Evolutionary conservation across 2,113 vertebrate species (phyloP), one percentile per base, ranked within the genome.

Genomic region (Danionella cerebrum): DNA sequence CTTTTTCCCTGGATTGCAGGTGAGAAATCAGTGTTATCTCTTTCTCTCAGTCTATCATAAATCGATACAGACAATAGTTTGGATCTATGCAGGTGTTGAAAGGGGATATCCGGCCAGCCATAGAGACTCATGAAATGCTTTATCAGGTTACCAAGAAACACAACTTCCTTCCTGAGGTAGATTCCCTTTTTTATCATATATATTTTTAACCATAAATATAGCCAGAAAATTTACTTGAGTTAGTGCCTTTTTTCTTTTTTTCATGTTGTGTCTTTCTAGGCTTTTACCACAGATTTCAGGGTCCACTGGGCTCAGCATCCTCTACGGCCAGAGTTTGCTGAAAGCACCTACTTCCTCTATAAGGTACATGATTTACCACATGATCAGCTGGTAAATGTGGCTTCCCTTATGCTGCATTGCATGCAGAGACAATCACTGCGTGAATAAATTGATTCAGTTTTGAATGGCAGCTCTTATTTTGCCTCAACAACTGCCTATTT

Each of bases 101-200:
- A 79, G 96, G 96, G 3, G 96, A 98, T 72, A 99, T 99, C 65
- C 91, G 94, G 6, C 96, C 96, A 63, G 96, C 96, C 67, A 98
- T 99, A 70, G 95, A 99, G 87, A 99, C 96, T 63, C 96, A 99
- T 58, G 96, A 99, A 87, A 99, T 99, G 96, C 81, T 99, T 21
- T 99, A 97, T 83, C 96, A 99, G 80, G 96, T 99, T 70, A 98
- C 96, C 77, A 98, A 97, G 85, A 99, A 99, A 75, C 96, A 98
- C 84, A 99, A 98, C 83, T 99, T 99, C 73, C 89, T 99, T 67
- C 96, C 96, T 19, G 96, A 99, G 94, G 96, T 98, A 89, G 74
- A n/a, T 57, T 38, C 51, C 19, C 19, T 36, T 59, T 29, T 51
- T 35, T 33, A 3, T 4, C 21, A 35, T 45, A 47, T 18, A 18